Conservation (phyloP, 2,888 invertebrate species). For the Amblyjoppa proteus region DNA sequence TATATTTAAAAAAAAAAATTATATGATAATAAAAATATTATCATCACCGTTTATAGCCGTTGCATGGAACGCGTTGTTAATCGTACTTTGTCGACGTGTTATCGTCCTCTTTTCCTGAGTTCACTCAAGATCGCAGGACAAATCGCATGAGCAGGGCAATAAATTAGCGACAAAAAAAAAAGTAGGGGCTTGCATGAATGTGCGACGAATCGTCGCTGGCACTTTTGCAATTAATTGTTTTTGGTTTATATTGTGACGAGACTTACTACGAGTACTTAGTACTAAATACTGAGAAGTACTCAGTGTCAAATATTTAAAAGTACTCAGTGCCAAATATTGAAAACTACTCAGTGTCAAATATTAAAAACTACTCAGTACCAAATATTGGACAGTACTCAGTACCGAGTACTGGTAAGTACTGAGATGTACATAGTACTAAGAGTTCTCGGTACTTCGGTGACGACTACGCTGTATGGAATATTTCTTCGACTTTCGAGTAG, state of each 20-base stretch:
- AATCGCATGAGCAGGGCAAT: conserved; percentile 11
- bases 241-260: too few relatives aligned
- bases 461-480: neutral
- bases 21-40: conserved; percentile 28
- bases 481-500: neutral
- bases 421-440: too few relatives aligned
- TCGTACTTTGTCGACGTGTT: conserved; percentile 35
- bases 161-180: neutral
- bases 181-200: neutral
- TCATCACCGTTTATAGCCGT: conserved; percentile 43
- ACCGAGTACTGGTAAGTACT: too few relatives aligned
- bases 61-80: conserved; percentile 45
- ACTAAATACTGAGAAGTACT: too few relatives aligned
- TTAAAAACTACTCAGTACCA: too few relatives aligned
- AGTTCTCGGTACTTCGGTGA: too few relatives aligned
- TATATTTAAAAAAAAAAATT: neutral
- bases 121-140: conserved; percentile 3
- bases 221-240: too few relatives aligned
- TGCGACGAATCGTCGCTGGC: neutral
- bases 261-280: too few relatives aligned
- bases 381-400: too few relatives aligned
- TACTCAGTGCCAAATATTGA: too few relatives aligned
- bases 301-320: too few relatives aligned
- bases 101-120: conserved; percentile 7
- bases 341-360: too few relatives aligned